Base-by-base conservation (phyloP, 2,113 vertebrate genomes). In the Orcinus orca region DNA sequence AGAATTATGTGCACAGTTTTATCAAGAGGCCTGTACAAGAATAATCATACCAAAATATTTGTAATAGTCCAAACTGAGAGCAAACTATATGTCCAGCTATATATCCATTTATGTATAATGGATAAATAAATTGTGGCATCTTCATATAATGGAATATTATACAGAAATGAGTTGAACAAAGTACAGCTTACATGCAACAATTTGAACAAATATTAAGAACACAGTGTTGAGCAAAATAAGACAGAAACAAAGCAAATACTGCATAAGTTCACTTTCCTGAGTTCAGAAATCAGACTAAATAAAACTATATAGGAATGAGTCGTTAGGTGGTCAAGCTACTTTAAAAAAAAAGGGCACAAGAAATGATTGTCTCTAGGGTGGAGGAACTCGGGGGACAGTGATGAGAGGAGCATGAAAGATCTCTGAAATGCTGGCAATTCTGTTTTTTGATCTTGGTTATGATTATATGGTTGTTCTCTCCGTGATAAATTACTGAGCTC, bases 111-210 rank as follows among this genome's bases (percentile, higher is more conserved):
- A 53, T 53, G 23, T 80, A 63, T 29, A 68, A 76, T 93, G 50
- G 11, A 80, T 76, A 90, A 90, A 83, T 73, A 88, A 95, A 92
- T 68, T 53, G 38, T 96, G 29, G 33, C n/a, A 58, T 77, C 53
- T 94, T 94, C 12, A 86, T 85, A 76, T 82, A 79, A 92, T 96
- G 26, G 31, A 83, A 90, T 87, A 71, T 31, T 63, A 63, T 31
- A 62, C n/a, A 80, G 12, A 31, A n/a, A 29, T 88, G 60, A 58
- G 50, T 88, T 77, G 41, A 92, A 53, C 14, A 74, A 93, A 58
- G 21, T 74, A 83, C 6, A 79, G 11, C n/a, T 90, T 96, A 84
- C 14, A 76, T 36, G 38, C n/a, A 90, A 55, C 2, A 68, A 58
- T 38, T 76, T 33, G 25, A 33, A 73, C 70, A 91, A 88, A 91